Evolutionary conservation across 2,888 invertebrate species (phyloP), one percentile per base, ranked within the genome.

Genomic region (Dryobota labecula): DNA sequence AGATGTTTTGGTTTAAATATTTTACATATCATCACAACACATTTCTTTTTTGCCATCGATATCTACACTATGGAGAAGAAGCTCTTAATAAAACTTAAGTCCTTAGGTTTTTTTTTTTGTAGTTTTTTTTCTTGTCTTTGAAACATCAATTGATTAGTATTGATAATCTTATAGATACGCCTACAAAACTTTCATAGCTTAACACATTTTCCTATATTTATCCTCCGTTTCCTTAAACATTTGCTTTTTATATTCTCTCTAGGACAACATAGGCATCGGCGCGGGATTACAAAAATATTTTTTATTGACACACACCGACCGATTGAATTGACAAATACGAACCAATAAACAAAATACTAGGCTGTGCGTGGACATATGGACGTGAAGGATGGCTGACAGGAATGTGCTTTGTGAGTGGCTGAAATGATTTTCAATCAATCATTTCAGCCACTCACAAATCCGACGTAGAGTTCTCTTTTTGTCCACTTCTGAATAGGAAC

Each of bases 321-420:
- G 76, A 87, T 88, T 87, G 87, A 81, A 85, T 88, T 88, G 90
- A 90, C 90, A 90, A 90, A 90, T 87, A 87, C 86, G 83, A 76
- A 85, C 84, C 87, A 84, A 90, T 90, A 89, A 87, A 89, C 87
- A 87, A 87, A 88, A 84, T 86, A 83, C 84, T 84, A 74, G 56
- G 70, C 70, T 70, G 20, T 49, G 33, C 27, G 45, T 33, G 63
- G 80, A 86, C 86, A 83, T 71, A 88, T 78, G 33, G 77, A 5
- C 54, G 5, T 13, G 41, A 15, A 56, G 38, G 54, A 64, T 67
- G 65, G n/a, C 11, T 45, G 13, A 63, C 45, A 30, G 33, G n/a
- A 41, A 18, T 49, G 20, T 18, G 51, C 30, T 53, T 47, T 53
- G 45, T n/a, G 43, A 45, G 13, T 24, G 49, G 9, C 30, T 36